Conservation (phyloP, 2,888 invertebrate genomes). For the Anthrax anthrax region DNA sequence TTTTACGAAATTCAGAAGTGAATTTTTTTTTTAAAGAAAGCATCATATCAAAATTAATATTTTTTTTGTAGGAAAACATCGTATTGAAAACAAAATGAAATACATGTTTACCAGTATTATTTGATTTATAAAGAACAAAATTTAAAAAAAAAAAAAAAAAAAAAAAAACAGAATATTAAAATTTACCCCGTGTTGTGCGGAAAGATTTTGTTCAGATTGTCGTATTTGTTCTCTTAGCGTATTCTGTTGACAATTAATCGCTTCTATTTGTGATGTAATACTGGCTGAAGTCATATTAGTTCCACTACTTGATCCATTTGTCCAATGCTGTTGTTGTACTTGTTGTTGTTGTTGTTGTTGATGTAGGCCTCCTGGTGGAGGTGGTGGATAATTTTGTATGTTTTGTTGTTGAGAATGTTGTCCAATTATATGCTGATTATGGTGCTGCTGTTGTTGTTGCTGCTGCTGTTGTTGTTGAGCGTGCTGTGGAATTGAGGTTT, state of each 20-base stretch:
- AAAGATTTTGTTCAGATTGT: constrained; percentile 91
- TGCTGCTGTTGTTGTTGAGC: constrained; percentile 13
- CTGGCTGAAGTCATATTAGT: constrained; percentile 18
- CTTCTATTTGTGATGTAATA: constrained; percentile 39
- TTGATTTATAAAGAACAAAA: background rate
- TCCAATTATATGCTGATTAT: constrained; percentile 13
- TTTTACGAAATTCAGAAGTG: no score
- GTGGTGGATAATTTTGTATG: background rate
- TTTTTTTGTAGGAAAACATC: no score
- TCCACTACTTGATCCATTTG: constrained; percentile 11
- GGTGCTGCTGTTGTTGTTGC: constrained; percentile 11
- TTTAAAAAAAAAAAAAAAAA: constrained; percentile 1
- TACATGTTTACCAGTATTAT: no score
- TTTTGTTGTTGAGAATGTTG: constrained; percentile 25
- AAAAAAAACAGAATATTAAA: constrained; percentile 14
- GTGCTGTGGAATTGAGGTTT: constrained; percentile 38
- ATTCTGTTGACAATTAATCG: constrained; percentile 61
- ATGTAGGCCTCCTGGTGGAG: constrained; percentile 16
- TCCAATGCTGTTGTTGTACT: constrained; percentile 13
- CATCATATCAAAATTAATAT: no score
- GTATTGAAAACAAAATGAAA: no score
- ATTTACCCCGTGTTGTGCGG: constrained; percentile 82
- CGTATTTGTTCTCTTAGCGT: constrained; percentile 80
- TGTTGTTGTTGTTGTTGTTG: constrained; percentile 9
- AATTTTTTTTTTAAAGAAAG: no score